These are phyloP conservation scores for Euplagia quadripunctaria DNA, from an alignment of 2,888 invertebrate genomes.

Conservation along the genomic window DNA sequence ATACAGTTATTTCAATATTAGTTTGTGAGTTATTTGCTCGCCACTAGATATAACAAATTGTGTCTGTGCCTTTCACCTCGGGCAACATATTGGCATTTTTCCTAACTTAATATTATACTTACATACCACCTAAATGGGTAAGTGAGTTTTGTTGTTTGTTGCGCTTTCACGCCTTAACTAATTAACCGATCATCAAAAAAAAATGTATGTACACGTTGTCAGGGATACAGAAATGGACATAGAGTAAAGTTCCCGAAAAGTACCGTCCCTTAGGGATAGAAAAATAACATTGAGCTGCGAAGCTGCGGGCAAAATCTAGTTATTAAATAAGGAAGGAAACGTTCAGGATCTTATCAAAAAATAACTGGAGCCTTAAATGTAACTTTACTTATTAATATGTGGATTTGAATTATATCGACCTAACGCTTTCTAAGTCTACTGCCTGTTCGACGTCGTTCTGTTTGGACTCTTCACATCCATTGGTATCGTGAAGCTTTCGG, in stretches of 20 bases:
- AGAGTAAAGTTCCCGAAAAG: no score
- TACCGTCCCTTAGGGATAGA: no score
- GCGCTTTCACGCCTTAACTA: no score
- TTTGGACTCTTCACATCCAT: conserved; percentile 44
- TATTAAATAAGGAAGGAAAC: background rate
- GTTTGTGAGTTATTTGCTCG: background rate
- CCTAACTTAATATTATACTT: no score
- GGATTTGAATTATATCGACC: conserved; percentile 56
- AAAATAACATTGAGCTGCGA: no score
- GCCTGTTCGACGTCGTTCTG: conserved; percentile 30
- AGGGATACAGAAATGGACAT: no score
- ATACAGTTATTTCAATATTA: no score
- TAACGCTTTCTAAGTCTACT: conserved; percentile 62
- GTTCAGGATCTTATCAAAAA: background rate
- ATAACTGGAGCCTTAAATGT: background rate
- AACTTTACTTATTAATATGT: background rate
- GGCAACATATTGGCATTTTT: background rate
- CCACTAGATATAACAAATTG: background rate
- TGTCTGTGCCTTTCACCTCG: background rate
- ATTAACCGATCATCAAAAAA: no score
- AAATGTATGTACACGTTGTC: no score
- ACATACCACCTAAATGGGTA: no score
- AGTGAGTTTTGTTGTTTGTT: no score
- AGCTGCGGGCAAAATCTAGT: no score
- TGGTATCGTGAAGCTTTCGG: conserved; percentile 65